Evolutionary conservation across 2,797 vertebrate genomes (phyloP), one percentile per base, ranked within the genome.

Genomic region (Bryconaethiops microstoma): DNA sequence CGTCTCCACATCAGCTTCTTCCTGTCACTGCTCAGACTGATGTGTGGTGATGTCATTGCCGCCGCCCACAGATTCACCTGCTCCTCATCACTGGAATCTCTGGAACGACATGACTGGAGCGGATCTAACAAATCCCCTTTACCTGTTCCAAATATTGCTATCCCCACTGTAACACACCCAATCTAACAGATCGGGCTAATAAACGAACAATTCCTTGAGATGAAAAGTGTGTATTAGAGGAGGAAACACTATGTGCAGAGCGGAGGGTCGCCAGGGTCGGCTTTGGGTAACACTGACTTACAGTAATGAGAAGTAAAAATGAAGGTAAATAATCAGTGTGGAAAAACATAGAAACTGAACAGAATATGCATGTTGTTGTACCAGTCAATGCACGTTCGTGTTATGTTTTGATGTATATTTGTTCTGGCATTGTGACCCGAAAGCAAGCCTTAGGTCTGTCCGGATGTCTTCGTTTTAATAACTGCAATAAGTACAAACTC

Each of bases 1-100:
- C 71, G 29, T 78, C 73, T 87, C 79, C 75, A 82, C 81, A 77
- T 84, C 69, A 68, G 68, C 0, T n/a, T 50, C 76, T 60, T 80
- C 63, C 64, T 50, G 62, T 55, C 55, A 13, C 16, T 78, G 50
- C 19, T 57, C n/a, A 88, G 76, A 19, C 39, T 60, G 16, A 76
- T 75, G 0, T 86, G 82, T 62, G 23, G 68, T 60, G 79, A 83
- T 0, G 7, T 77, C 57, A 77, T 69, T 0, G 90, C 85, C 0
- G 67, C 84, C 21, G 86, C 54, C 91, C 88, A 89, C 2, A 92
- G 85, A 48, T 0, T 69, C 3, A 85, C 76, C 0, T 83, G 87
- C 40, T 96, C 93, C 0, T 95, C 94, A 0, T 97, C 95, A 0
- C 94, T 95, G 82, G 95, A 96, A 83, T 96, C 95, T 78, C 95